Evolutionary conservation across 1,140 invertebrate genomes (phyloP), one percentile per base, ranked within the genome.

Genomic region (Homarus americanus): DNA sequence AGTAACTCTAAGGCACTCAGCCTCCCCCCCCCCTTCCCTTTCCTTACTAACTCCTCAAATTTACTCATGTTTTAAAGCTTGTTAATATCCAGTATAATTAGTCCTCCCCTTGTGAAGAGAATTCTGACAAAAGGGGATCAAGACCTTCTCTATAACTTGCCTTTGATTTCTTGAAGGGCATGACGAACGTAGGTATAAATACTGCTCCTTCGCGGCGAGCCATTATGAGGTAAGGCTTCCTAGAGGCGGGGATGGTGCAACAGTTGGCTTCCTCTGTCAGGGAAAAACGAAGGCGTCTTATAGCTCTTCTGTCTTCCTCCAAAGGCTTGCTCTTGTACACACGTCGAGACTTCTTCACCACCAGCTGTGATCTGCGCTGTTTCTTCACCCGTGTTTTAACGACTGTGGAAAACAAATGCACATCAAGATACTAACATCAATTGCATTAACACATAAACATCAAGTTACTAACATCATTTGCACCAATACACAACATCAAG

Each of bases 211-310:
- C 91, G 24, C 93, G 93, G 78, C 93, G 93, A 20, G 95, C 95
- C 95, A 96, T 96, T 38, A 96, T 94, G 38, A 96, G 94, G 92
- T 94, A 95, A 12, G 92, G 90, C 34, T 91, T 86, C 36, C 92
- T 91, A 20, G 93, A 89, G 15, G 93, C 90, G 58, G 94, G 91
- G 40, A 93, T 88, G 32, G 94, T 93, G 87, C 94, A 95, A 92
- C 95, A 95, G 4, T 93, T 85, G 24, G 94, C 94, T 38, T 94
- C 94, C 73, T 94, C 93, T 72, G 94, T 94, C 63, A 95, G 93
- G 34, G 93, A 91, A 9, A 95, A 93, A 0, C 93, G 93, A 20
- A 95, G 93, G 36, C 93, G 92, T 85, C 93, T 92, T 0, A 94
- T 91, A 69, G 93, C 90, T 38, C 93, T 92, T 20, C 93, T 87